Conservation (phyloP, 2,113 vertebrate genomes). For the Vidua macroura region DNA sequence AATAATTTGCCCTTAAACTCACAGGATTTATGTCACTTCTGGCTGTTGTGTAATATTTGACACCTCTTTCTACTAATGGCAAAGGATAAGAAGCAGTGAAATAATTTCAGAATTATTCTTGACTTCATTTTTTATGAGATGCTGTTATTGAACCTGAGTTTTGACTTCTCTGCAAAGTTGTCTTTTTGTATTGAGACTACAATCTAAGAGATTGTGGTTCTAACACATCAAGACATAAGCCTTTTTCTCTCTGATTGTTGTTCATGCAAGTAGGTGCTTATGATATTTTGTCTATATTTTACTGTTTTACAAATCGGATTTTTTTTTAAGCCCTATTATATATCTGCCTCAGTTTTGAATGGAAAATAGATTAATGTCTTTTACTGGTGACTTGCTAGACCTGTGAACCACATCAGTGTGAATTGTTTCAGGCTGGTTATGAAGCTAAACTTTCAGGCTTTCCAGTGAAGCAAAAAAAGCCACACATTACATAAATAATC, state of each 20-base stretch:
- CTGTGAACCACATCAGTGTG: background rate
- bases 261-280: background rate
- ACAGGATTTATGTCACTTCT: background rate
- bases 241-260: background rate
- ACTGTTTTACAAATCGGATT: background rate
- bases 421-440: background rate
- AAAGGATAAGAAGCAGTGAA: background rate
- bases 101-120: background rate
- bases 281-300: background rate
- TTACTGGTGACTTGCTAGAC: background rate
- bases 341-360: background rate
- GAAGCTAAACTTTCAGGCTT: background rate
- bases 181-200: background rate
- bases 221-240: background rate
- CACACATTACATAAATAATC: background rate
- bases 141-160: background rate
- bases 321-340: background rate
- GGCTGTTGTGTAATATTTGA: background rate
- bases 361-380: background rate
- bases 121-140: background rate
- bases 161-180: background rate
- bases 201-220: fast-evolving
- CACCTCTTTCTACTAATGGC: background rate
- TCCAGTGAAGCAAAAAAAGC: background rate
- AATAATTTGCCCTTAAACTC: background rate